Conservation (phyloP, 2,113 vertebrate species). For the Upupa epops region DNA sequence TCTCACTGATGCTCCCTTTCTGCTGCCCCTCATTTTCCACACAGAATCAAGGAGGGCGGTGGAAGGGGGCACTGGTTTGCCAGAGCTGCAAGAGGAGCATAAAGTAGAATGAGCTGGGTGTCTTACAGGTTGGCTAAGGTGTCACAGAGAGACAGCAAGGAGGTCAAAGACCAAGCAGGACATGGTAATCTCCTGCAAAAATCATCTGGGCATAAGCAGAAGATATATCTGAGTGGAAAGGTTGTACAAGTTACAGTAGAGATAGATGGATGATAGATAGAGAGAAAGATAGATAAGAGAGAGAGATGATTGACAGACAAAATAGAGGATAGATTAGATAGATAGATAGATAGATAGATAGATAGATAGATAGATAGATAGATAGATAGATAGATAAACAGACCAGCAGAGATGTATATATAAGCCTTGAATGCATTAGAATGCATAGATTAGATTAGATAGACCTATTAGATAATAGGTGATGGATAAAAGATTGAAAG, state of each 20-base stretch:
- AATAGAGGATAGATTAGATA: too few species aligned
- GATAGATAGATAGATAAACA: too few species aligned
- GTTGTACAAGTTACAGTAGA: background rate
- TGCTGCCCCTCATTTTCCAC: background rate
- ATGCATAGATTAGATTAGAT: too few species aligned
- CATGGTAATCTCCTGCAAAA: background rate
- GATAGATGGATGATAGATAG: too few species aligned
- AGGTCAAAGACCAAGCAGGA: background rate
- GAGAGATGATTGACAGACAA: too few species aligned
- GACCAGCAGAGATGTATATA: too few species aligned
- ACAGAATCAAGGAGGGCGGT: accelerated
- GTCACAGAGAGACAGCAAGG: background rate
- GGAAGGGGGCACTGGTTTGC: background rate
- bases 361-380: too few species aligned
- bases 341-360: too few species aligned
- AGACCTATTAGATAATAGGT: too few species aligned
- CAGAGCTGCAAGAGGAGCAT: background rate
- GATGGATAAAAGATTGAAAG: too few species aligned
- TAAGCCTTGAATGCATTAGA: too few species aligned
- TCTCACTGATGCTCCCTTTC: background rate
- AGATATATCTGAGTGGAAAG: background rate
- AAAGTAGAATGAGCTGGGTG: background rate
- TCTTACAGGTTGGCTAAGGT: background rate
- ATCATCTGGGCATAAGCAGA: background rate
- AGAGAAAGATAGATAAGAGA: too few species aligned